These are phyloP conservation scores for Carduelis carduelis DNA, from an alignment of 2,797 vertebrate genomes.

Conservation along the genomic window DNA sequence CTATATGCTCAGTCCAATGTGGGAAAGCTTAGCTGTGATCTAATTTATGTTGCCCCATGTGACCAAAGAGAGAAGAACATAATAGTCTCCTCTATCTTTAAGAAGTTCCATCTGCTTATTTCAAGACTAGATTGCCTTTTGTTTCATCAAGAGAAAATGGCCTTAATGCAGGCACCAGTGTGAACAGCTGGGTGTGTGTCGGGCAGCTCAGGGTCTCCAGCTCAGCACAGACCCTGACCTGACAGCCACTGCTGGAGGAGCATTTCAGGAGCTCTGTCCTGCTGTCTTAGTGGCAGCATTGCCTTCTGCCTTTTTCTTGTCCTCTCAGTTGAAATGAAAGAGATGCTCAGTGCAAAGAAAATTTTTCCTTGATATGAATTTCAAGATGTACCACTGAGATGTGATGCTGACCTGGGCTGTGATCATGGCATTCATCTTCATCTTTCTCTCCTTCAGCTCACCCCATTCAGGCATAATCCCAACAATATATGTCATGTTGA, in stretches of 20 bases:
- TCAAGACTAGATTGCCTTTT: background rate
- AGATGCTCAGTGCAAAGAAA: background rate
- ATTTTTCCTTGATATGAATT: background rate
- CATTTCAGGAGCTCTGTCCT: background rate
- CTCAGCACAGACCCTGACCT: background rate
- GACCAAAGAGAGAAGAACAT: background rate
- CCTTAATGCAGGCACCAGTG: background rate
- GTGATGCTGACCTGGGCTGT: background rate
- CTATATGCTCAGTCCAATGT: slow-evolving; percentile 22
- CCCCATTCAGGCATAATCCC: background rate
- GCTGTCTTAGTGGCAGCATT: background rate
- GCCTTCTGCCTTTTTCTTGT: background rate
- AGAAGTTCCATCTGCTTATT: slow-evolving; percentile 25
- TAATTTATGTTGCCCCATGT: slow-evolving; percentile 20
- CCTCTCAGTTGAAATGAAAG: background rate
- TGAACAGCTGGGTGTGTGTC: background rate
- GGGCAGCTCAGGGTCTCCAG: background rate
- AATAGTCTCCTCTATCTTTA: background rate
- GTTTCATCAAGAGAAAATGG: background rate
- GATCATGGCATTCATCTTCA: background rate
- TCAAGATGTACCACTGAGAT: background rate
- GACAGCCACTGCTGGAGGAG: background rate
- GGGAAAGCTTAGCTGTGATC: slow-evolving; percentile 33
- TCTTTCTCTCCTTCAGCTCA: background rate
- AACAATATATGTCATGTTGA: background rate